A percentile compares a stretch with the other conserved stretches of the same genome.
phyloP scores from a whole-genome alignment of 2,113 vertebrate genomes.

The Cyprinodon brontotheroides region DNA sequence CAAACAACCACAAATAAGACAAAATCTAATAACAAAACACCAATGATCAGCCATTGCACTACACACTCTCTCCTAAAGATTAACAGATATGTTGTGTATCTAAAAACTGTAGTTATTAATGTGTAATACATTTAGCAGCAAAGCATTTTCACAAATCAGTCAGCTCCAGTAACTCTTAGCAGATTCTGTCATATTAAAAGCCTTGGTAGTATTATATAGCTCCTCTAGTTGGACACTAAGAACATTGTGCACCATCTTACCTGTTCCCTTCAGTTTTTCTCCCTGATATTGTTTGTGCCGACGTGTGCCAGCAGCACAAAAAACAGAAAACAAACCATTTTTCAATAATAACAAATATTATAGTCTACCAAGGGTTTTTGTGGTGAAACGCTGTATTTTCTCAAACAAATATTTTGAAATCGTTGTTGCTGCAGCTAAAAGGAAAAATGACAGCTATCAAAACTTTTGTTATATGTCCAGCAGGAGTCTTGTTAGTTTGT shows the following conservation, averaged over 20 bases:
- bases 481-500: background rate
- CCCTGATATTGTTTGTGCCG: constrained; percentile 13
- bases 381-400: background rate
- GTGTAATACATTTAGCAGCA: background rate
- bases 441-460: background rate
- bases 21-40: too few relatives aligned
- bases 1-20: too few relatives aligned
- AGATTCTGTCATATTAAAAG: constrained; percentile 9
- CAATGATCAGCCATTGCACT: too few relatives aligned
- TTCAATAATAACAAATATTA: background rate
- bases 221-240: constrained; percentile 11
- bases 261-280: constrained; percentile 5
- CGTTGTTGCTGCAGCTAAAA: background rate
- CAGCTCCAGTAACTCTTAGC: background rate
- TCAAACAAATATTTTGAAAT: background rate
- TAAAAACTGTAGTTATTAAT: background rate
- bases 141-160: background rate
- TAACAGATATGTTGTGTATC: too few relatives aligned
- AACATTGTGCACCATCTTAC: constrained; percentile 3
- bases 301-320: background rate
- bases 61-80: too few relatives aligned
- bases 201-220: constrained; percentile 25
- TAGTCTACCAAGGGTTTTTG: background rate
- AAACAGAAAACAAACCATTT: background rate
- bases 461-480: background rate